Conservation (phyloP, 2,113 vertebrate species). For the Trematomus loennbergii region DNA sequence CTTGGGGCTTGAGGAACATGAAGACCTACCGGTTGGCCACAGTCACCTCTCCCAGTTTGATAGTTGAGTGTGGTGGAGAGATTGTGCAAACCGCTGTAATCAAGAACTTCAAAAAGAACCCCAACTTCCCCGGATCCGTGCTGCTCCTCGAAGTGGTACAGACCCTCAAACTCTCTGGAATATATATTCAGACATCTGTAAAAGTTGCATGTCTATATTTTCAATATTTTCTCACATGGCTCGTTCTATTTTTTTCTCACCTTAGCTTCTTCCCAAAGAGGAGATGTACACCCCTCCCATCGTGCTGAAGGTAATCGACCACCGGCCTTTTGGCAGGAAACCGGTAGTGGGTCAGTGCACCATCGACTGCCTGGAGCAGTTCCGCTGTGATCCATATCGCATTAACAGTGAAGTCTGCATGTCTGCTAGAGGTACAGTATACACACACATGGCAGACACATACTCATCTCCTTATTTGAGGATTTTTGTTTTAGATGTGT, state of each 20-base stretch:
- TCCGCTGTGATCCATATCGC: conserved; percentile 92
- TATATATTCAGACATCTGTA: neutral
- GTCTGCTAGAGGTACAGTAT: conserved; percentile 92
- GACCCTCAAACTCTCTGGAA: neutral
- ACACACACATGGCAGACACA: neutral
- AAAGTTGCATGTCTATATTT: neutral
- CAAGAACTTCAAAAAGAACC: conserved; percentile 96
- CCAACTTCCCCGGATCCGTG: conserved; percentile 94
- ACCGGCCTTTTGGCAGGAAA: conserved; percentile 95
- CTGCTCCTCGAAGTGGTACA: conserved; percentile 96
- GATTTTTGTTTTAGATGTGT: too few species aligned
- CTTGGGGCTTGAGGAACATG: conserved; percentile 99
- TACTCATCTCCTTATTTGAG: neutral
- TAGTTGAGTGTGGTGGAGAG: conserved; percentile 95
- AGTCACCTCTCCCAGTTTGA: conserved; percentile 90
- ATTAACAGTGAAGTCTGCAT: conserved; percentile 85
- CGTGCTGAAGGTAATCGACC: conserved; percentile 96
- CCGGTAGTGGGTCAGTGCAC: conserved; percentile 96
- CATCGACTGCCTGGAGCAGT: conserved; percentile 89
- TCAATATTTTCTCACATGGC: neutral
- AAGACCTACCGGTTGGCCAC: conserved; percentile 94
- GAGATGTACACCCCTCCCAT: conserved; percentile 96
- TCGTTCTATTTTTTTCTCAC: neutral
- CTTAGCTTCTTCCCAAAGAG: conserved; percentile 93
- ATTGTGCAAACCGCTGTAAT: conserved; percentile 92